Conservation (phyloP, 1,140 invertebrate genomes). For the Metopolophium dirhodum region DNA sequence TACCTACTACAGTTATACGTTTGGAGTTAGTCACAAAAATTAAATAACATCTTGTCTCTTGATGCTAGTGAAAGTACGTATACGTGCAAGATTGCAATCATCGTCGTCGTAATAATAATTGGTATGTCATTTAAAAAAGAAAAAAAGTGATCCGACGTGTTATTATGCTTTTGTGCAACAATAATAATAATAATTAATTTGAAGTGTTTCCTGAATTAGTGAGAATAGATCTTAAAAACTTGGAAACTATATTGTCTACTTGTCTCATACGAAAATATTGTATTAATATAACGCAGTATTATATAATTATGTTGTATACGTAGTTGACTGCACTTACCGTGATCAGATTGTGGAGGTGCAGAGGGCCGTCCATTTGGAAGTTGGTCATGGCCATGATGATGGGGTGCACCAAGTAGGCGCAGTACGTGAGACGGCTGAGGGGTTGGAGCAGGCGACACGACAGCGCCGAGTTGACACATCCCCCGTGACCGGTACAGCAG, state of each 20-base stretch:
- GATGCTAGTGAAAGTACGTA: conserved; percentile 14
- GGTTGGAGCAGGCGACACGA: conserved; percentile 82
- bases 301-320: background rate
- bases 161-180: background rate
- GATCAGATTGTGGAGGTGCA: conserved; percentile 76
- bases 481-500: conserved; percentile 78
- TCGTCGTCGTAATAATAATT: background rate
- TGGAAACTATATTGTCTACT: too few relatives aligned
- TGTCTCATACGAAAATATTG: too few relatives aligned
- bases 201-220: background rate
- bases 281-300: too few relatives aligned
- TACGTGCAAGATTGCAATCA: background rate
- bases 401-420: conserved; percentile 88
- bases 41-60: background rate
- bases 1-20: background rate
- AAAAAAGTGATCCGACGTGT: background rate
- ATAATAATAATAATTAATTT: background rate
- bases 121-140: background rate
- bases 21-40: background rate
- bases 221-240: background rate
- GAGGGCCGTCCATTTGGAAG: conserved; percentile 77
- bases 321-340: conserved; percentile 66
- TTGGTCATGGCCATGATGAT: conserved; percentile 80
- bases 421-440: conserved; percentile 87
- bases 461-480: conserved; percentile 73